Evolutionary conservation across 2,113 vertebrate genomes (phyloP).

Genomic region (Nyctereutes procyonoides): DNA sequence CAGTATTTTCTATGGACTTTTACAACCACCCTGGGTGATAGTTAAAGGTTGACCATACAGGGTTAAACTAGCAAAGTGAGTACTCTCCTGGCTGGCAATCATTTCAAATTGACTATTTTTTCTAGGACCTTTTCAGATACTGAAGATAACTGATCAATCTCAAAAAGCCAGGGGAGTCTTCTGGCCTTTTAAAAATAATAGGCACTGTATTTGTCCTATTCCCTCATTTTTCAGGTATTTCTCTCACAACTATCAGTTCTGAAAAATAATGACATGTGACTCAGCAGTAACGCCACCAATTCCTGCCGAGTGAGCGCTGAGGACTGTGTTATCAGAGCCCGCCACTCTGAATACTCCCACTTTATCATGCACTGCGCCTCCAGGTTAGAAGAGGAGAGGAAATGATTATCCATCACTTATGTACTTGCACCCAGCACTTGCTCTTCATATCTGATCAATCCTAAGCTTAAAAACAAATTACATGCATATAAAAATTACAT

Average conservation of each 20-base stretch:
- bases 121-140: neutral
- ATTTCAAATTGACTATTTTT: conserved; percentile 25
- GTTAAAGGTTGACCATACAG: neutral
- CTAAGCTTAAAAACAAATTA: conserved; percentile 33
- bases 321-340: neutral
- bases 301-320: neutral
- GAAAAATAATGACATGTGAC: conserved; percentile 58
- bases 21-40: neutral
- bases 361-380: neutral
- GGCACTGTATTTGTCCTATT: neutral
- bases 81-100: neutral
- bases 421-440: neutral
- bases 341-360: neutral
- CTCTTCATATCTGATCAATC: conserved; percentile 31
- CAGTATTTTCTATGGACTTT: neutral
- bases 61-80: neutral
- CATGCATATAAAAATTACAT: neutral
- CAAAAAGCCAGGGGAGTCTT: neutral
- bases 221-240: neutral
- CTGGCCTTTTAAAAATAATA: conserved; percentile 32
- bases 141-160: conserved; percentile 36
- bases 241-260: neutral
- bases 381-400: neutral
- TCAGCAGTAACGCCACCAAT: neutral
- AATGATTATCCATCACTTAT: neutral